phyloP scores from a whole-genome alignment of 2,888 invertebrate species.

The Hartigia nigra region DNA sequence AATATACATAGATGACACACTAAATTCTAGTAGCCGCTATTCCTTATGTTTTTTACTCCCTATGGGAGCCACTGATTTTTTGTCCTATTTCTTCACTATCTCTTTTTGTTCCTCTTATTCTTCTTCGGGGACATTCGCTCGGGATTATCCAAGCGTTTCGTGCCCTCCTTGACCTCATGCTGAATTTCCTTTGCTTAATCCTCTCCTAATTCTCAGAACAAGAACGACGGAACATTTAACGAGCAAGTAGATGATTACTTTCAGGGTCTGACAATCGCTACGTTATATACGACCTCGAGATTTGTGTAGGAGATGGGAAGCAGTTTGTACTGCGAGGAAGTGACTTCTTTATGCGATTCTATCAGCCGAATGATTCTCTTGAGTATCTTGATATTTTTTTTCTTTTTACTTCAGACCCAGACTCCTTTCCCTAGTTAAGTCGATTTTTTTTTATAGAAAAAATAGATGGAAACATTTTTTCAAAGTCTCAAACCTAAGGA shows the following conservation, averaged over 20 bases:
- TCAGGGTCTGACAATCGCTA: background rate
- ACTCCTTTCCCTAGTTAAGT: background rate
- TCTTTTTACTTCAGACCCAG: background rate
- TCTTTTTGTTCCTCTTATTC: background rate
- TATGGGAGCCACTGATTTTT: background rate
- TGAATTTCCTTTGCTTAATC: background rate
- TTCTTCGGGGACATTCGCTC: background rate
- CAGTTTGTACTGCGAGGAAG: background rate
- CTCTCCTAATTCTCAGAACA: background rate
- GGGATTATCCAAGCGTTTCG: background rate
- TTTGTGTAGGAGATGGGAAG: background rate
- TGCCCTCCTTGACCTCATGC: background rate
- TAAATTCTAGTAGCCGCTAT: background rate
- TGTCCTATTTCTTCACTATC: background rate
- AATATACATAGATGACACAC: background rate
- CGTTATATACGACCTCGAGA: background rate
- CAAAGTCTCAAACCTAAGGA: background rate
- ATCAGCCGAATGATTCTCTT: background rate
- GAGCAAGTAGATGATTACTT: background rate
- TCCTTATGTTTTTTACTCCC: background rate
- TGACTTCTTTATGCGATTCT: background rate
- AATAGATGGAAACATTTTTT: too few species aligned
- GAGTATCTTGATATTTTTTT: background rate
- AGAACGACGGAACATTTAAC: background rate
- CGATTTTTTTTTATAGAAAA: background rate